These are phyloP conservation scores for Rhynchotus rufescens DNA, from an alignment of 2,797 vertebrate species.

Conservation along the genomic window DNA sequence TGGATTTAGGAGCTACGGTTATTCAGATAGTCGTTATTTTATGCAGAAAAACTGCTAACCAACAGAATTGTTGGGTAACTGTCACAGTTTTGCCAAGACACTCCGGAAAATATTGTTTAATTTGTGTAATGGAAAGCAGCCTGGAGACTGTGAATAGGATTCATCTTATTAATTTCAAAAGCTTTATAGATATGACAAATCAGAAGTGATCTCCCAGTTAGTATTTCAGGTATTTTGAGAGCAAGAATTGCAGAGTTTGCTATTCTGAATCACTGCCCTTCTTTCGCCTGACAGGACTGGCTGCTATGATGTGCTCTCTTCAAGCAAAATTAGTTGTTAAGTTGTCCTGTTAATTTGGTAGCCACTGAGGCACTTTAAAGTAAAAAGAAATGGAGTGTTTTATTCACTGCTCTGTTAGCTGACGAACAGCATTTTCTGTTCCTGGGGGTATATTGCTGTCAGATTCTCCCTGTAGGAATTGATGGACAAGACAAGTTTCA, in stretches of 20 bases:
- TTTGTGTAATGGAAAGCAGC: neutral
- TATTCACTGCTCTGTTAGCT: neutral
- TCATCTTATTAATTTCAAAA: neutral
- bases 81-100: neutral
- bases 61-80: neutral
- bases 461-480: conserved; percentile 27
- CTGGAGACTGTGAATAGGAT: neutral
- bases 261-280: neutral
- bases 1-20: neutral
- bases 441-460: neutral
- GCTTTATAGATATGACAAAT: neutral
- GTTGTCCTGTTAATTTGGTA: neutral
- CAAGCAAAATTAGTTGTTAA: neutral
- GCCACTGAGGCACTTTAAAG: neutral
- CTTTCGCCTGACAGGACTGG: neutral
- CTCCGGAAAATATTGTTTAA: neutral
- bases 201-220: neutral
- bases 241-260: neutral
- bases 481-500: conserved; percentile 73
- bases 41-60: neutral
- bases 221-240: neutral
- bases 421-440: neutral
- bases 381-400: neutral
- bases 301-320: neutral
- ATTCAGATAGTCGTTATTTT: neutral